Conservation (phyloP, 37 sponge, comb jelly and placozoan genomes). For the Bolinopsis microptera region DNA sequence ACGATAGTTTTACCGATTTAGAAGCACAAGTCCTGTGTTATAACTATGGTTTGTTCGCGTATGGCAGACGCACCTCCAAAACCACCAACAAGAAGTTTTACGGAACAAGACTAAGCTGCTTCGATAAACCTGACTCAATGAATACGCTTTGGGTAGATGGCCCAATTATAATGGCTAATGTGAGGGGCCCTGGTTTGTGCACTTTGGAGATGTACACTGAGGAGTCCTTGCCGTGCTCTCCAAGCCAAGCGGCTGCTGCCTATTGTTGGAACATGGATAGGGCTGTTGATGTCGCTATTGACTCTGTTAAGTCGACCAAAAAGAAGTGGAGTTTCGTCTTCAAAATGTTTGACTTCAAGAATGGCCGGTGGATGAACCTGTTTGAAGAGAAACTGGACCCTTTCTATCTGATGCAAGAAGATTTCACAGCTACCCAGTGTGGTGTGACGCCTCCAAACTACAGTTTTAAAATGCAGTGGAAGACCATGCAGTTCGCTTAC, state of each 20-base stretch:
- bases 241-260: background rate
- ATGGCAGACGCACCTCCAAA: background rate
- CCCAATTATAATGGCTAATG: background rate
- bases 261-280: background rate
- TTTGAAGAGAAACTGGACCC: background rate
- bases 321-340: background rate
- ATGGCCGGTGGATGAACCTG: background rate
- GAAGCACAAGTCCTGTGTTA: background rate
- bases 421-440: background rate
- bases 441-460: background rate
- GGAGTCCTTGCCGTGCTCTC: background rate
- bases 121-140: background rate
- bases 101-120: background rate
- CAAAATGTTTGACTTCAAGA: background rate
- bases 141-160: background rate
- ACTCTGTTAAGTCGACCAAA: background rate
- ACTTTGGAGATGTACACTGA: background rate
- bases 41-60: background rate
- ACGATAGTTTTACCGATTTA: background rate
- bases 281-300: background rate
- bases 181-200: background rate
- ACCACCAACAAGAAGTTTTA: background rate
- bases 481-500: background rate
- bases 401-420: background rate
- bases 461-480: background rate